Evolutionary conservation across 2,113 vertebrate genomes (phyloP).

Genomic region (Gavia stellata): DNA sequence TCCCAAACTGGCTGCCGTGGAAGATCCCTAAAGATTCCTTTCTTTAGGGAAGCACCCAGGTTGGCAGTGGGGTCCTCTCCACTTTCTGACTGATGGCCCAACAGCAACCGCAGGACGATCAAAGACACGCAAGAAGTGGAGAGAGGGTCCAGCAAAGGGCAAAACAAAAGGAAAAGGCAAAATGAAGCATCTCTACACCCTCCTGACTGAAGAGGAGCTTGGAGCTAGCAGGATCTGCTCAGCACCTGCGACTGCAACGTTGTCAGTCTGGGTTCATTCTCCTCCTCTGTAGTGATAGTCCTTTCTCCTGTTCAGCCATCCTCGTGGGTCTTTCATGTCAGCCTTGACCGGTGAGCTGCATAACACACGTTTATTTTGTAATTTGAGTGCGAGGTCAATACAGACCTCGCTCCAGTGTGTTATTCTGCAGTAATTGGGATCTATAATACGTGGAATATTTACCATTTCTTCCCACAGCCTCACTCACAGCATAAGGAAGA

Average conservation of each 20-base stretch:
- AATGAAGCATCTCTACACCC: neutral
- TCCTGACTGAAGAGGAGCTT: neutral
- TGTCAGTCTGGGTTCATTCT: neutral
- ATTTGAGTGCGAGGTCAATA: neutral
- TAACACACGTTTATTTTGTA: neutral
- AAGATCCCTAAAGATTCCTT: neutral
- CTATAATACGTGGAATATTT: neutral
- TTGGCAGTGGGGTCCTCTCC: neutral
- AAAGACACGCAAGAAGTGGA: neutral
- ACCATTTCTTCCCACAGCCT: neutral
- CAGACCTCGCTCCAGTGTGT: neutral
- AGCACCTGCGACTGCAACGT: neutral
- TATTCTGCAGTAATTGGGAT: neutral
- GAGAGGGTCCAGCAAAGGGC: neutral
- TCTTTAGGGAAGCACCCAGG: neutral
- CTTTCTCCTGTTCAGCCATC: neutral
- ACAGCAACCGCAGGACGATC: rapidly evolving
- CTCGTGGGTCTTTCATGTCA: rapidly evolving
- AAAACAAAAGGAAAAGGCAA: neutral
- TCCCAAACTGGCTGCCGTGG: neutral
- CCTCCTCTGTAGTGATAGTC: neutral
- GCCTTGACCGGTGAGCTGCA: neutral
- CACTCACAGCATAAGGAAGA: neutral
- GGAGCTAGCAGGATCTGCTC: neutral
- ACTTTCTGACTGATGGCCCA: neutral